phyloP scores from a whole-genome alignment of 1,140 invertebrate genomes.

The Heliothis virescens region DNA sequence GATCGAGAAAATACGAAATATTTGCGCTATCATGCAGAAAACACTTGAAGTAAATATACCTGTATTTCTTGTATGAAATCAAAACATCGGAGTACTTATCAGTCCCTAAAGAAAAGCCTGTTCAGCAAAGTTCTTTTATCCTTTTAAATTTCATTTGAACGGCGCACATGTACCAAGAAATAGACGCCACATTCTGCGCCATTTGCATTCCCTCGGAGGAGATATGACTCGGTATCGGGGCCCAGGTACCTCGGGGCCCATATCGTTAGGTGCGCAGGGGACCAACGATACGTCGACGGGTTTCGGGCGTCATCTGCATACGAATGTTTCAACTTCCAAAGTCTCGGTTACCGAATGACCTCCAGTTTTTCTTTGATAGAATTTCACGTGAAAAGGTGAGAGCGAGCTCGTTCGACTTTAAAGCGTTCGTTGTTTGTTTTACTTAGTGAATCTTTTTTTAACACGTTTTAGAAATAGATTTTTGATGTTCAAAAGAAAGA shows the following conservation, averaged over 20 bases:
- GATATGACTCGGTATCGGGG: conserved; percentile 39
- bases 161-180: conserved; percentile 12
- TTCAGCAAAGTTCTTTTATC: conserved; percentile 31
- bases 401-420: conserved; percentile 27
- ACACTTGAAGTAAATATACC: not conserved
- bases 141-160: conserved; percentile 30
- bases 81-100: not conserved
- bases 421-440: conserved; percentile 31
- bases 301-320: conserved; percentile 40
- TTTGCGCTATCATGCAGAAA: not conserved
- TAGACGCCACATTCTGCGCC: conserved; percentile 30
- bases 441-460: conserved; percentile 37
- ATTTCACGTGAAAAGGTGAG: conserved; percentile 38
- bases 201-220: conserved; percentile 33
- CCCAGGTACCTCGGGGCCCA: conserved; percentile 17
- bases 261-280: conserved; percentile 26
- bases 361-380: conserved; percentile 40
- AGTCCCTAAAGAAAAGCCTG: not conserved
- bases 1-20: not conserved
- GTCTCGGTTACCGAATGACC: conserved; percentile 14
- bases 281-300: conserved; percentile 30
- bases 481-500: not conserved
- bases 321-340: conserved; percentile 42
- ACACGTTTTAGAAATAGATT: not conserved
- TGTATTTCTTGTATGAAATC: not conserved